phyloP scores from a whole-genome alignment of 2,888 invertebrate species.

The Chelonus formosanus region DNA sequence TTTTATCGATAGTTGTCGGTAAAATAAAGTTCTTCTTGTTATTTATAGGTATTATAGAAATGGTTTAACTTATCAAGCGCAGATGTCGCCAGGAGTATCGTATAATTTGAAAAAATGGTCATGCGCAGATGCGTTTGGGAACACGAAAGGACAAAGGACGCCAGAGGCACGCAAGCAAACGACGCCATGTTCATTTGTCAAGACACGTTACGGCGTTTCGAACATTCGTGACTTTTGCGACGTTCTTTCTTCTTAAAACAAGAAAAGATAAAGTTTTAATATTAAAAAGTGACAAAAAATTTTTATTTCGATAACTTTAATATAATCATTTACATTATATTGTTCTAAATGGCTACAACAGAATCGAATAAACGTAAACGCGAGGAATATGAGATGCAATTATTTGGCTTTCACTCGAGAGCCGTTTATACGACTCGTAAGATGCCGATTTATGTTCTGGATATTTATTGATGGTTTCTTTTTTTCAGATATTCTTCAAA shows the following conservation, averaged over 20 bases:
- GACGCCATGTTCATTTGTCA: constrained; percentile 59
- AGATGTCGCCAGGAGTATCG: no score
- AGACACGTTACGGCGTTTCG: constrained; percentile 48
- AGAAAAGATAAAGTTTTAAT: neutral
- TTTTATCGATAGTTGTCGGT: no score
- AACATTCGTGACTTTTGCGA: neutral
- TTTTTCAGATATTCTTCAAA: constrained; percentile 37
- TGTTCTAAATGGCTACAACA: constrained; percentile 41
- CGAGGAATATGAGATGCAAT: constrained; percentile 60
- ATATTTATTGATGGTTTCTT: constrained; percentile 27
- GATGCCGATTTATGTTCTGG: constrained; percentile 36
- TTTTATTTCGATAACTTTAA: neutral
- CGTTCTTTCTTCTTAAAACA: neutral
- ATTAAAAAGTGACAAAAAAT: neutral
- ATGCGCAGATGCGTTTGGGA: constrained; percentile 29
- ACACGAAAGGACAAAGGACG: constrained; percentile 53
- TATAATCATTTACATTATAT: neutral
- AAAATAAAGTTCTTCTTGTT: no score
- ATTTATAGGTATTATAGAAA: no score
- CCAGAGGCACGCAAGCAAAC: constrained; percentile 47
- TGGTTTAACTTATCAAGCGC: no score
- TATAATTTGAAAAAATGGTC: neutral
- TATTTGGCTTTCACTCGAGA: constrained; percentile 56
- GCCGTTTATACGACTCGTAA: constrained; percentile 53
- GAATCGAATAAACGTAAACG: constrained; percentile 48